phyloP scores from a whole-genome alignment of 2,888 invertebrate species.

The Synanthedon andrenaeformis region DNA sequence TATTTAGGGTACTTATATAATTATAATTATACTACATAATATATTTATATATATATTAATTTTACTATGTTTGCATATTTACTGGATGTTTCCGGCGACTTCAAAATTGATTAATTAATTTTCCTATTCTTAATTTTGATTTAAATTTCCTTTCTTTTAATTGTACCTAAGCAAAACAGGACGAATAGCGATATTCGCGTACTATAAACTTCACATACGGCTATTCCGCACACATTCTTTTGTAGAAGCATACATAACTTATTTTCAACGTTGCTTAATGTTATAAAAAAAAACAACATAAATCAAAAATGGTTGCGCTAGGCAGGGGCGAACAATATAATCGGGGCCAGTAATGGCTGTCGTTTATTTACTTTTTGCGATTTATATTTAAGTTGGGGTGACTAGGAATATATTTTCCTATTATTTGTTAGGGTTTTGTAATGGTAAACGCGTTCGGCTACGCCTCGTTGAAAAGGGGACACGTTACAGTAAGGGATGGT shows the following conservation, averaged over 20 bases:
- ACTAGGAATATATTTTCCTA: slow-evolving; percentile 24
- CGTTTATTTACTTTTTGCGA: slow-evolving; percentile 67
- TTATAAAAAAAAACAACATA: background rate
- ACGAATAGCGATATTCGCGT: too few species aligned
- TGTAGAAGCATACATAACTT: background rate
- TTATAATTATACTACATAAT: too few species aligned
- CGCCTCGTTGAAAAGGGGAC: slow-evolving; percentile 55
- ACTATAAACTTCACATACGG: too few species aligned
- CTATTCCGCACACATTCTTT: too few species aligned
- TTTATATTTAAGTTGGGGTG: slow-evolving; percentile 50
- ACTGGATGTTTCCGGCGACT: too few species aligned
- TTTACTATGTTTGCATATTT: too few species aligned
- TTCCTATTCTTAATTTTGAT: too few species aligned
- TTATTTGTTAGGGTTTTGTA: slow-evolving; percentile 39
- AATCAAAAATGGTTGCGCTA: slow-evolving; percentile 35
- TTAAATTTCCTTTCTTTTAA: too few species aligned
- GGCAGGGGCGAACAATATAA: slow-evolving; percentile 54
- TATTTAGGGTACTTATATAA: too few species aligned
- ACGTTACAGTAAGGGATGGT: slow-evolving; percentile 24
- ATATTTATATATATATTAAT: too few species aligned
- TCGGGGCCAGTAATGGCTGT: slow-evolving; percentile 61
- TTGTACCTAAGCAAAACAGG: too few species aligned
- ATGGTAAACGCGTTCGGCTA: slow-evolving; percentile 51
- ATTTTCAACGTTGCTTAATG: background rate
- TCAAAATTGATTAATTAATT: too few species aligned